A percentile compares a stretch with the other conserved stretches of the same genome.
Evolutionary conservation across 2,888 invertebrate genomes (phyloP).

Genomic region (Sinelater perroti): DNA sequence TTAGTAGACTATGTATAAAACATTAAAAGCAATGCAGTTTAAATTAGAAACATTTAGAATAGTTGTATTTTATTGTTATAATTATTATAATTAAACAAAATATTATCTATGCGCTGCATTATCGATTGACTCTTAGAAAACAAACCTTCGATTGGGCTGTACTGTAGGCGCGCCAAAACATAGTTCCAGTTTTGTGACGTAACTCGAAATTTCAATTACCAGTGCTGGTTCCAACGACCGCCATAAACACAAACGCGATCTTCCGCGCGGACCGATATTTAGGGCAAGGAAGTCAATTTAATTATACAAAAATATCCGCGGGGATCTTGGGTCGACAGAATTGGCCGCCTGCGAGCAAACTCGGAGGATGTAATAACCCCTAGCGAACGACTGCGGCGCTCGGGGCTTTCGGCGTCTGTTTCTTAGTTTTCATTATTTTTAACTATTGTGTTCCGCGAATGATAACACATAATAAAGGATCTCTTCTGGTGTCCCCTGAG

Average conservation of each 20-base stretch:
- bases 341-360: slow-evolving; percentile 21
- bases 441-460: slow-evolving; percentile 15
- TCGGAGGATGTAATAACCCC: slow-evolving; percentile 23
- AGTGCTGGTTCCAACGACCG: background rate
- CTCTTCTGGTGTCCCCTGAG: background rate
- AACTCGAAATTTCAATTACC: background rate
- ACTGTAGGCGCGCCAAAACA: too few relatives aligned
- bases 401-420: slow-evolving; percentile 12
- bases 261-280: slow-evolving; percentile 6
- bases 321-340: slow-evolving; percentile 15
- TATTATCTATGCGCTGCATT: too few relatives aligned
- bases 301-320: slow-evolving; percentile 30
- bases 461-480: slow-evolving; percentile 22
- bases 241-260: background rate
- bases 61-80: too few relatives aligned
- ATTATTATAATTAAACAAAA: too few relatives aligned
- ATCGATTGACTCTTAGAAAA: too few relatives aligned
- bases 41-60: too few relatives aligned
- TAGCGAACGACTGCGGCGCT: slow-evolving; percentile 15
- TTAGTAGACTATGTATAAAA: too few relatives aligned
- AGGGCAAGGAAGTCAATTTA: slow-evolving; percentile 23
- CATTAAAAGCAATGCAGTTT: too few relatives aligned
- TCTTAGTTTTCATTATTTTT: slow-evolving; percentile 24
- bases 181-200: too few relatives aligned
- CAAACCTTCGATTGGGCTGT: too few relatives aligned